Evolutionary conservation across 2,888 invertebrate genomes (phyloP), one percentile per base, ranked within the genome.

Genomic region (Steinernema scapterisci): DNA sequence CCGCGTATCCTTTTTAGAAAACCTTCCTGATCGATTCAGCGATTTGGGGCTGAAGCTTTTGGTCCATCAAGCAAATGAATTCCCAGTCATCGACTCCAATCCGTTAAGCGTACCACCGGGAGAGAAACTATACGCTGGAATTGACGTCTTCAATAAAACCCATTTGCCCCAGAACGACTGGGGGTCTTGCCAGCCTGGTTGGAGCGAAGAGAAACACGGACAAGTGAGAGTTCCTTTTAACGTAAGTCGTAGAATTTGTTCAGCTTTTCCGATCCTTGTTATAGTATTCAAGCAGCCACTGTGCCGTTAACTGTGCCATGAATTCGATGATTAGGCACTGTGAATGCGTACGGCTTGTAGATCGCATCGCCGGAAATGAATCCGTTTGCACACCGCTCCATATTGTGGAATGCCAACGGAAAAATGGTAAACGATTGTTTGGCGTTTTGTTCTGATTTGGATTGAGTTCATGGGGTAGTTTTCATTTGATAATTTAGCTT

Each of bases 211-310:
- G 44, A 70, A 74, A 0, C 74, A 70, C 38, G 77, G 73, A 25
- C 19, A 75, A 19, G 21, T 44, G 21, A 16, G 74, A 13, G 44
- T 78, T 11, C 75, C 75, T 70, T 74, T 75, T 6, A 71, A 73
- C 25, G 78, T 78, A 31, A 70, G 71, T 52, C 45, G n/a, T n/a
- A n/a, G n/a, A 16, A 21, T n/a, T 25, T 16, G 48, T n/a, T 27
- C 19, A 27, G 13, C 71, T 43, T 38, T 21, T 11, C 7, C 19
- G n/a, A 38, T 3, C 27, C 16, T 48, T 44, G 19, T 71, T 78
- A 5, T 70, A 80, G 80, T 83, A 83, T 54, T 78, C 83, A 0
- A 73, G 80, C 0, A 48, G 54, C 21, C 80, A 84, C 56, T 84
- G 84, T 56, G 80, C 79, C 44, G 74, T 56, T 9, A 77, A 79